These are phyloP conservation scores for Stigmatopora argus DNA, from an alignment of 2,113 vertebrate genomes.

Conservation along the genomic window DNA sequence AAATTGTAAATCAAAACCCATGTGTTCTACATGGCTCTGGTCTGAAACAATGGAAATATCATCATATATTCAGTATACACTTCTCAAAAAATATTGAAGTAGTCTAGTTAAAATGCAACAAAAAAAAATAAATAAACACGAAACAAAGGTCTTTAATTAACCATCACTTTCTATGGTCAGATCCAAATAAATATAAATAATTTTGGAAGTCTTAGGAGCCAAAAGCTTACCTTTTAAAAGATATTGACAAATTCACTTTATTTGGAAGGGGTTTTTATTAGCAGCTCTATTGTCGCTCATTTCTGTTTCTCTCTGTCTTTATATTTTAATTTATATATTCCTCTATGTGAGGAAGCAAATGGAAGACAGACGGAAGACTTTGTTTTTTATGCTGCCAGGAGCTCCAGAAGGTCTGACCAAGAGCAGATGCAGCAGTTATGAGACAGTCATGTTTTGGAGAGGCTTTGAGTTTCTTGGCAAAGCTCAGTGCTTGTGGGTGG, in stretches of 20 bases:
- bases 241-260: background rate
- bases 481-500: constrained; percentile 44
- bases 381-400: constrained; percentile 42
- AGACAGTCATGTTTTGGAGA: constrained; percentile 49
- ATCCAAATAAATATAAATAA: background rate
- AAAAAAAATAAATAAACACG: background rate
- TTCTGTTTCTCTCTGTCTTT: constrained; percentile 6
- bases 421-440: constrained; percentile 63
- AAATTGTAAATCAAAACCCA: background rate
- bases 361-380: constrained; percentile 47
- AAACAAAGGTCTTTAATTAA: background rate
- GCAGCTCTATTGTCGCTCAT: constrained; percentile 1
- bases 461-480: constrained; percentile 54
- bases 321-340: constrained; percentile 16
- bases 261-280: constrained; percentile 8
- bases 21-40: background rate
- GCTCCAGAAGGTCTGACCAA: constrained; percentile 53
- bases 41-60: background rate
- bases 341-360: constrained; percentile 19
- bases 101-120: background rate
- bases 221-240: background rate
- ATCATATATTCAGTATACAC: background rate
- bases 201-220: background rate
- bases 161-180: too few relatives aligned
- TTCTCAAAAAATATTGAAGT: background rate